Evolutionary conservation across 2,888 invertebrate genomes (phyloP).

Genomic region (Limnephilus lunatus): DNA sequence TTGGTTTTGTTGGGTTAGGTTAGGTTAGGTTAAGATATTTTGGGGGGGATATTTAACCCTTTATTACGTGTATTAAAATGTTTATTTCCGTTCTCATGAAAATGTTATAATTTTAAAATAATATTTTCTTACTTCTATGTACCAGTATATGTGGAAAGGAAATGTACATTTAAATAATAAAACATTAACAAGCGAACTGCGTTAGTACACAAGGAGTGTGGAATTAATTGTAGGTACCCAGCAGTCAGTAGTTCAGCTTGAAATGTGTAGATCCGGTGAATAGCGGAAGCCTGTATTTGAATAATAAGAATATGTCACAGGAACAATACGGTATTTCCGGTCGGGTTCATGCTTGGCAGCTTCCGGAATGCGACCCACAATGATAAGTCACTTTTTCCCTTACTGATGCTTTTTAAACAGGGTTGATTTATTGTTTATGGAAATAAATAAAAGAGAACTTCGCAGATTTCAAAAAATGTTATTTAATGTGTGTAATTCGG

Average conservation of each 20-base stretch:
- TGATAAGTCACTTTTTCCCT: slow-evolving; percentile 57
- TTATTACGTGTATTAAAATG: too few relatives aligned
- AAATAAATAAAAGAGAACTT: slow-evolving; percentile 14
- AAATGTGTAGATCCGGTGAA: slow-evolving; percentile 37
- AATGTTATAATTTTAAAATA: neutral
- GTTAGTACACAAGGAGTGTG: neutral
- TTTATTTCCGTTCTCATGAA: neutral
- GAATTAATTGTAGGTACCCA: neutral
- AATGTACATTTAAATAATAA: neutral
- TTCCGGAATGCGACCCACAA: slow-evolving; percentile 43
- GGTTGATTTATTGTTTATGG: slow-evolving; percentile 54
- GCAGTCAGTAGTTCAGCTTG: neutral
- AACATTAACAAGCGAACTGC: neutral
- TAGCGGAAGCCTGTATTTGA: slow-evolving; percentile 61
- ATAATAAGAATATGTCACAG: slow-evolving; percentile 60
- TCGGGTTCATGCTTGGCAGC: slow-evolving; percentile 45
- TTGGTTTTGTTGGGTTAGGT: too few relatives aligned
- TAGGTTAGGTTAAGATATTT: too few relatives aligned
- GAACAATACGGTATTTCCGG: slow-evolving; percentile 59
- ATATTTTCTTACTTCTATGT: neutral
- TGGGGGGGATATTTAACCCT: too few relatives aligned
- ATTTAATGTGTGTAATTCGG: neutral
- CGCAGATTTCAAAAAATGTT: neutral
- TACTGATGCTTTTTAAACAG: slow-evolving; percentile 37
- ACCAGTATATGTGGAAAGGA: neutral